Conservation (phyloP, 2,888 invertebrate species). For the Nomada flava region DNA sequence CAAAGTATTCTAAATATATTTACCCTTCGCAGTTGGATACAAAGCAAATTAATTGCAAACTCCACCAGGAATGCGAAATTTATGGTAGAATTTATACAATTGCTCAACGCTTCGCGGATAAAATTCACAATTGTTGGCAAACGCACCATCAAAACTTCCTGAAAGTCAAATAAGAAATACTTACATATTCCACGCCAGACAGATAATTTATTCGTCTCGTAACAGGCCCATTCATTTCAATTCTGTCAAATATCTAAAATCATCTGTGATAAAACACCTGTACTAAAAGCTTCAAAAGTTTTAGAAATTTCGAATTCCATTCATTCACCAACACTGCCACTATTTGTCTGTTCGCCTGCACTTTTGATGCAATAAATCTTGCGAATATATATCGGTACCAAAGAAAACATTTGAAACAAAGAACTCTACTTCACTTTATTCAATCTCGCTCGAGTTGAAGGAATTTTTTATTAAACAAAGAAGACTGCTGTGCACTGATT, state of each 20-base stretch:
- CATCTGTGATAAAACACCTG: not conserved
- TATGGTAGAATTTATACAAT: not conserved
- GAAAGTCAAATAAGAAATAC: not conserved
- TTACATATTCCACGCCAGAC: not conserved
- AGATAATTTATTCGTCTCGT: not conserved
- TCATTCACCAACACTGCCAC: too few species aligned
- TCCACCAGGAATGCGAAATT: not conserved
- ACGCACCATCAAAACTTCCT: not conserved
- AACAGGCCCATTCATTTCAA: not conserved
- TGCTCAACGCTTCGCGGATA: not conserved
- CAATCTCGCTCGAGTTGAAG: too few species aligned
- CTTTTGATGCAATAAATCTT: too few species aligned
- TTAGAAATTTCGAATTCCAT: too few species aligned
- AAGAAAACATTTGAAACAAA: too few species aligned
- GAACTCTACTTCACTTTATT: too few species aligned
- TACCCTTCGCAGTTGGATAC: not conserved
- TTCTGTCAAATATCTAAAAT: not conserved
- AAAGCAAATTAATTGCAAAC: not conserved
- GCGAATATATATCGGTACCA: too few species aligned
- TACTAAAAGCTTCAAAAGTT: too few species aligned
- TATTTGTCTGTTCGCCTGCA: too few species aligned
- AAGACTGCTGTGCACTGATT: not conserved
- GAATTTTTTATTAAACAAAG: too few species aligned
- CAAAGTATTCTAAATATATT: not conserved
- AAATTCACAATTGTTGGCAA: slow-evolving; percentile 5